Base-by-base conservation (phyloP, 2,888 invertebrate genomes). In the Myopa testacea region DNA sequence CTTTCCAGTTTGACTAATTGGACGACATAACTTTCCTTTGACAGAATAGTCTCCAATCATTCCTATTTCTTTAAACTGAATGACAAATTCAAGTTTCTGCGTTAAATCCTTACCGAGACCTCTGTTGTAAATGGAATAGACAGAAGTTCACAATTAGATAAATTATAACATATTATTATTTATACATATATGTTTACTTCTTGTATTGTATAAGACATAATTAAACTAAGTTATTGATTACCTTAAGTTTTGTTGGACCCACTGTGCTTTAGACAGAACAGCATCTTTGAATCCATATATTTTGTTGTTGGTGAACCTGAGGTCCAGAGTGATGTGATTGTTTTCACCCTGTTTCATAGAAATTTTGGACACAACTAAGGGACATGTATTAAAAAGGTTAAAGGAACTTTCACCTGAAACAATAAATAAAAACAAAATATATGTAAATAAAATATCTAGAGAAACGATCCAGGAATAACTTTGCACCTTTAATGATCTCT, bases 261-360 rank as follows among this genome's bases (percentile, higher is more conserved):
- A 80, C 88, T 81, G 86, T 26, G 85, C 80, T 77, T 85, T 84
- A 0, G 37, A 52, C 1, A 83, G 80, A 63, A 78, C 80, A 4
- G 83, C 19, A 4, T 75, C 60, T 16, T 80, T 83, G 0, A 86
- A 60, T 1, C 88, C 88, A 58, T 6, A n/a, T 0, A 87, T n/a
- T 1, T 82, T 50, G 70, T 83, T 85, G 58, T 89, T 81, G n/a
- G 75, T 84, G 19, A 89, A 87, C 1, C 81, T 82, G 0, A 89
- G 80, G 68, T 87, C 85, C 52, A 89, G 84, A 72, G 84, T 87
- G 0, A 89, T 88, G 0, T 89, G 87, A 81, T 88, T 87, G 0
- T 85, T 82, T 0, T 81, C 83, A 0, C 86, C 87, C 80, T 88
- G 88, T 14, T 85, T 84, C 1, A 89, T 71, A 38, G 80, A 78